Percentiles rank a stretch among this genome's conserved stretches.
Conservation (phyloP, 2,797 vertebrate genomes). For the Micrastur ruficollis region DNA sequence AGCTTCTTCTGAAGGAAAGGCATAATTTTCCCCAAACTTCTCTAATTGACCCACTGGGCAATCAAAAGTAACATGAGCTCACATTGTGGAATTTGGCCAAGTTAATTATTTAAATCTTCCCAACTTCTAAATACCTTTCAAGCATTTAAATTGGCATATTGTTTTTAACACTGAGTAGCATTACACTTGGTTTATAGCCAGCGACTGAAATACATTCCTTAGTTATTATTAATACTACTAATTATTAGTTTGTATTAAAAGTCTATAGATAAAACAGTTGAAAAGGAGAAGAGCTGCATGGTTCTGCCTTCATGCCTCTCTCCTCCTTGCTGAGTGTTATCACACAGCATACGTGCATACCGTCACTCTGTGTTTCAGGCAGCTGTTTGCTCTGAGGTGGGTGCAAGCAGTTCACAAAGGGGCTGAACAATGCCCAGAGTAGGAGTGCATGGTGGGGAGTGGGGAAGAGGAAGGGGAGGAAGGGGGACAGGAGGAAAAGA, state of each 20-base stretch:
- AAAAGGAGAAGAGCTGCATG: not conserved
- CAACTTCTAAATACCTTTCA: not conserved
- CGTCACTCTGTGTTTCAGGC: not conserved
- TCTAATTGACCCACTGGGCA: not conserved
- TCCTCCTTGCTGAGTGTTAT: not conserved
- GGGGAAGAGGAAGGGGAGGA: not conserved
- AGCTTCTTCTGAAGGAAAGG: not conserved
- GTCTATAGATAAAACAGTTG: not conserved
- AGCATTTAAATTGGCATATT: not conserved
- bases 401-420: not conserved
- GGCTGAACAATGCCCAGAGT: not conserved
- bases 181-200: not conserved
- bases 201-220: not conserved
- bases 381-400: not conserved
- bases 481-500: not conserved
- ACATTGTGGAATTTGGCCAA: not conserved
- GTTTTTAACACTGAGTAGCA: not conserved
- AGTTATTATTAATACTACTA: not conserved
- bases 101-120: not conserved
- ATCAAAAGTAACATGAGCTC: not conserved
- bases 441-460: not conserved
- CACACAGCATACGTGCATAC: fast-evolving
- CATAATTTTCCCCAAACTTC: not conserved
- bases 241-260: not conserved
- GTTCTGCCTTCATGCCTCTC: not conserved